Conservation (phyloP, 2,888 invertebrate genomes). For the Clunio marinus region DNA sequence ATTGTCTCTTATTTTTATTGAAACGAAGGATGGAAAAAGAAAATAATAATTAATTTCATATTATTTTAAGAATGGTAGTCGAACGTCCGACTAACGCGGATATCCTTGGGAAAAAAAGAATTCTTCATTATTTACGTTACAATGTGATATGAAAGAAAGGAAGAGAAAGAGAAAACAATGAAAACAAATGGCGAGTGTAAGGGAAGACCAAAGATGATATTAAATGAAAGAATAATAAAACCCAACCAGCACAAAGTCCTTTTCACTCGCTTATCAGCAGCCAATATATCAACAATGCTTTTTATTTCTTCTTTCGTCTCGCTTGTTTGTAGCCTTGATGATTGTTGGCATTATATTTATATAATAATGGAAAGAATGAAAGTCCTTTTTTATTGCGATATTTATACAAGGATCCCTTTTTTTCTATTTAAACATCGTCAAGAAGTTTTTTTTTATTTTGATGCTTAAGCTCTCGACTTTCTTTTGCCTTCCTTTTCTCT, state of each 20-base stretch:
- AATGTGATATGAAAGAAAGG: background rate
- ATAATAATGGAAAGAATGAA: constrained; percentile 23
- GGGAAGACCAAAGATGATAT: background rate
- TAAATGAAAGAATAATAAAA: constrained; percentile 36
- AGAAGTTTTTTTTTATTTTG: background rate
- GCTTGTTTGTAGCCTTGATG: background rate
- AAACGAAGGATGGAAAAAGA: background rate
- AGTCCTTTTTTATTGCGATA: constrained; percentile 31
- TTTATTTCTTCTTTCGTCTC: background rate
- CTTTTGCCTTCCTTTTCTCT: background rate
- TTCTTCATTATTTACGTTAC: constrained; percentile 24
- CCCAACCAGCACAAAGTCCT: constrained; percentile 3
- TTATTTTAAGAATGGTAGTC: background rate
- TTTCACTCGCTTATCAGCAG: constrained; percentile 27
- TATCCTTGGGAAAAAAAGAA: constrained; percentile 10
- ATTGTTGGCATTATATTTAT: constrained; percentile 16
- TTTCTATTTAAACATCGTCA: constrained; percentile 3
- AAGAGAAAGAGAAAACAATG: constrained; percentile 9
- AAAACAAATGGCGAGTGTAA: background rate
- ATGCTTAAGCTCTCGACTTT: constrained; percentile 14
- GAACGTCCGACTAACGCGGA: background rate
- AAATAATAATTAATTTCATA: background rate
- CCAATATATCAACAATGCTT: constrained; percentile 3
- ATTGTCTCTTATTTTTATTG: background rate
- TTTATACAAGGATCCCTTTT: constrained; percentile 17